These are phyloP conservation scores for Pseudois nayaur DNA, from an alignment of 2,113 vertebrate species.

Conservation along the genomic window DNA sequence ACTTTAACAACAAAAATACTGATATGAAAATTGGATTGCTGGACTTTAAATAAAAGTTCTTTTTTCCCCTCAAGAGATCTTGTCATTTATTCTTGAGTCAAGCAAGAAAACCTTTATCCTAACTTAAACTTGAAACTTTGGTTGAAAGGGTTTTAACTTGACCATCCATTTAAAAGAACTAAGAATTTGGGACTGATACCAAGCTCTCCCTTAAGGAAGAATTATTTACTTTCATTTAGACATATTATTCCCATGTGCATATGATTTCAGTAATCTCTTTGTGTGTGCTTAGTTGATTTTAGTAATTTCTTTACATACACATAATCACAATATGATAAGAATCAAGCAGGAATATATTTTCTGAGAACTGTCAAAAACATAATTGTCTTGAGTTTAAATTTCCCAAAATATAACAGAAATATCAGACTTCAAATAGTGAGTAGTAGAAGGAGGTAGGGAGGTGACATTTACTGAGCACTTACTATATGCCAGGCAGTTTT, in stretches of 20 bases:
- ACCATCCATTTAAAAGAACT: constrained; percentile 18
- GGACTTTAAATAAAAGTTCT: constrained; percentile 23
- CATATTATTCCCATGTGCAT: neutral
- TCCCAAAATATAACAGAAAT: constrained; percentile 35
- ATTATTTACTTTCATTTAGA: constrained; percentile 20
- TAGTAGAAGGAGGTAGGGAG: neutral
- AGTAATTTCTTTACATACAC: neutral
- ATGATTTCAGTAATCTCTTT: constrained; percentile 8
- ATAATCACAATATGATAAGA: constrained; percentile 17
- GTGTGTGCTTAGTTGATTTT: neutral
- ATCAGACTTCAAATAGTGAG: neutral
- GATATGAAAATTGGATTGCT: constrained; percentile 11
- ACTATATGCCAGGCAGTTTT: neutral
- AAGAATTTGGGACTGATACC: constrained; percentile 22
- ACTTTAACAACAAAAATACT: constrained; percentile 31
- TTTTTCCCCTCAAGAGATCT: constrained; percentile 1
- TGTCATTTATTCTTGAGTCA: constrained; percentile 37
- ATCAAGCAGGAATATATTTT: constrained; percentile 36
- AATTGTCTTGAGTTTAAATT: constrained; percentile 18
- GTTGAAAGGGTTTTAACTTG: constrained; percentile 32
- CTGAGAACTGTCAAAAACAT: neutral
- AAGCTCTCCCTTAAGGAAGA: neutral
- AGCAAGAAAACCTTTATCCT: neutral
- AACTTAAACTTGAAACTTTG: neutral
- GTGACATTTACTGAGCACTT: neutral